Base-by-base conservation (phyloP, 2,888 invertebrate genomes). In the Cephus runcator region DNA sequence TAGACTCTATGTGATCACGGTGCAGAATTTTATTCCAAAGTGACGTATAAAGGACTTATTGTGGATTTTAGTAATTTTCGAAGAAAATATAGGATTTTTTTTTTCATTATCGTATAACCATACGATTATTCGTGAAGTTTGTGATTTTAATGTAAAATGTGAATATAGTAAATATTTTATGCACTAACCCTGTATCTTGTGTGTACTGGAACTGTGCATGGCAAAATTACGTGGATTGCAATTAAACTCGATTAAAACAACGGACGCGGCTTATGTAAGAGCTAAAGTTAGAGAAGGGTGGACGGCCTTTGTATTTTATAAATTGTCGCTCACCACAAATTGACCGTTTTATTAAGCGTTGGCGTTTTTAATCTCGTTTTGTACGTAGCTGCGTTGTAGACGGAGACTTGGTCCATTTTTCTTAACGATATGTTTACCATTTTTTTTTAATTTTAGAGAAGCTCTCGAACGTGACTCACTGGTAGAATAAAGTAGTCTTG, bases 221-320 rank as follows among this genome's bases (percentile, higher is more conserved):
- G 71, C 0, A 71, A 30, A 33, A 31, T 31, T 71, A 33, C 31
- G 71, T 71, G 33, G 1, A 79, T 79, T 76, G 77, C 85, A 87
- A 88, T 88, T 86, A 86, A 87, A 84, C 83, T 85, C 84, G 79
- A 85, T 88, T 85, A 84, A 85, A 82, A 79, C 79, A 80, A 82
- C 79, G 80, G 77, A 79, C 76, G 77, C 73, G 78, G 78, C 78
- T 87, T 87, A 84, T 80, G 85, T 85, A 87, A 87, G 82, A 84
- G 81, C 76, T 82, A 83, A 84, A 83, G 79, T 83, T 83, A 83
- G 81, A 40, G 76, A 73, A 82, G 84, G 85, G 82, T 85, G 76
- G 81, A 76, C 77, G 81, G 77, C 80, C 79, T 78, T 80, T 77
- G 74, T 79, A 74, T 79, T 80, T 78, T 68, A 56, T 78, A 80